These are phyloP conservation scores for Tyrannus savana DNA, from an alignment of 2,113 vertebrate species.

Conservation along the genomic window DNA sequence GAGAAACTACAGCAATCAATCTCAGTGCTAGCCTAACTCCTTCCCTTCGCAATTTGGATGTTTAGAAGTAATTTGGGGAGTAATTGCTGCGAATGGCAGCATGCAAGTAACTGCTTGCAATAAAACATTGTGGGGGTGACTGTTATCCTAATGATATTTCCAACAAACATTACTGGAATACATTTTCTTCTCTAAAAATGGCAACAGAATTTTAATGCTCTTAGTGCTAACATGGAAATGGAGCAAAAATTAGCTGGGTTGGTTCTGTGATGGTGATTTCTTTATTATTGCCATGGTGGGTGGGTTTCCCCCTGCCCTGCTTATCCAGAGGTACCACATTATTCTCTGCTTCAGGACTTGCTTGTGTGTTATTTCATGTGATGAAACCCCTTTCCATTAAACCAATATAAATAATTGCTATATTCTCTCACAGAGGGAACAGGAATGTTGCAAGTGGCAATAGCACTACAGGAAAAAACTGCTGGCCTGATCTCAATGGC, in stretches of 20 bases:
- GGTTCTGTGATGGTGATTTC: neutral
- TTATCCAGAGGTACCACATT: neutral
- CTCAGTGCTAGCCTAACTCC: neutral
- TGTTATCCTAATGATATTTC: conserved; percentile 28
- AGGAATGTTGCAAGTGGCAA: neutral
- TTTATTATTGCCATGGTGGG: neutral
- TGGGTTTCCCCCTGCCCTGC: neutral
- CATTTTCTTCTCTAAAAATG: conserved; percentile 38
- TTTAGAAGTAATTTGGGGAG: conserved; percentile 50
- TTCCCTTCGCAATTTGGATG: neutral
- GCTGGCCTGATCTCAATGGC: neutral
- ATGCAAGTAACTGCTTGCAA: conserved; percentile 36
- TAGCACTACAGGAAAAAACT: neutral
- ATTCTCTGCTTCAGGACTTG: neutral
- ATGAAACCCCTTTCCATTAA: neutral
- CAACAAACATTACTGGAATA: conserved; percentile 22
- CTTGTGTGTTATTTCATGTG: neutral
- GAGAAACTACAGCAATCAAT: conserved; percentile 37
- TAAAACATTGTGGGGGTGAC: conserved; percentile 52
- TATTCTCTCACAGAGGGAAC: neutral
- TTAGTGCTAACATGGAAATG: neutral
- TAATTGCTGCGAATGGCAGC: conserved; percentile 3
- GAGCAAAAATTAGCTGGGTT: neutral
- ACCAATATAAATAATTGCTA: conserved; percentile 27
- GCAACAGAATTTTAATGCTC: neutral